Evolutionary conservation across 2,888 invertebrate genomes (phyloP), one percentile per base, ranked within the genome.

Genomic region (Acanthosepion esculentum): DNA sequence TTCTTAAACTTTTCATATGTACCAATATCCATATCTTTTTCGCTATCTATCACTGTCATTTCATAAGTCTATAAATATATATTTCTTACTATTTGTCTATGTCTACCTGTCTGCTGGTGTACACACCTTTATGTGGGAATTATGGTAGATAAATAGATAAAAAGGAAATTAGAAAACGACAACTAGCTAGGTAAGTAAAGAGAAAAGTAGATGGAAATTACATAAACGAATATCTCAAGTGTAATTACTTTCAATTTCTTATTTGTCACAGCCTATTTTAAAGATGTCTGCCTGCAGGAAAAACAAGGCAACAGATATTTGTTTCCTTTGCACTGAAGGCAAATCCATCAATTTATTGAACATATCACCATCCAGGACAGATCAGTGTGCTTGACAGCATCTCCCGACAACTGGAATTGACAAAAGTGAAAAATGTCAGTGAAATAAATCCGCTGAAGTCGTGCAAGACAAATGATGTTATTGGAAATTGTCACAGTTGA

Each of bases 171-270:
- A 10, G 15, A 78, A 78, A 12, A 78, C n/a, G 29, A 29, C 29
- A n/a, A n/a, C n/a, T 33, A n/a, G n/a, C n/a, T 15, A 78, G n/a
- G 5, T 78, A 78, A 78, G n/a, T n/a, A n/a, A 78, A 2, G 15
- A 78, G n/a, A 78, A 78, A 78, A n/a, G 6, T 12, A 78, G 33
- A 78, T 78, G 33, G 29, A 78, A 78, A 78, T 78, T 78, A n/a
- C n/a, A 78, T 78, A 78, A 78, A 78, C n/a, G 78, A 78, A 78
- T n/a, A 78, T n/a, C 78, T 78, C 78, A n/a, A n/a, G 78, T 78
- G 78, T 78, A 78, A 78, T 78, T 78, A 78, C 78, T 78, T 78
- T 78, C 78, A 78, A 78, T n/a, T 78, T 78, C n/a, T 12, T 78
- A 78, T 78, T 78, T 78, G 78, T 78, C 33, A 78, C 33, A 10